Evolutionary conservation across 2,113 vertebrate species (phyloP).

Genomic region (Eulacestoma nigropectus): DNA sequence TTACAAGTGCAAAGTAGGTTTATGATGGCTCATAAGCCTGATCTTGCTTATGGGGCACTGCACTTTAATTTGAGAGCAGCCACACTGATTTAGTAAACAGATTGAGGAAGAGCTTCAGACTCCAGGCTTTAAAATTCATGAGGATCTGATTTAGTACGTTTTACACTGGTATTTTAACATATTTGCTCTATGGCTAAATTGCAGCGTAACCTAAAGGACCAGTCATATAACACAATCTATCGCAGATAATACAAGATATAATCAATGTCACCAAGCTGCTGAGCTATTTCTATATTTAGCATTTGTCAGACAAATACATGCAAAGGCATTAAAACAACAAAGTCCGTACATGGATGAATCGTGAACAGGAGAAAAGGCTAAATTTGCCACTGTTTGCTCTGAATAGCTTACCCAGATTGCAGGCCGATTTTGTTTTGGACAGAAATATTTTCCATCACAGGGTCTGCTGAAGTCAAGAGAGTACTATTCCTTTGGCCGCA

Average conservation of each 20-base stretch:
- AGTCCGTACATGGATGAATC: conserved; percentile 38
- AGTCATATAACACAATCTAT: neutral
- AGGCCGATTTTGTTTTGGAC: conserved; percentile 43
- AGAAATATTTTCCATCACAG: conserved; percentile 55
- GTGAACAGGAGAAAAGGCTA: conserved; percentile 43
- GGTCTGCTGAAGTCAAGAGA: conserved; percentile 16
- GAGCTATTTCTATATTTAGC: conserved; percentile 28
- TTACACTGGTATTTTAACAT: neutral
- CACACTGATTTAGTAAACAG: neutral
- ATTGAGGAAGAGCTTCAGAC: conserved; percentile 16
- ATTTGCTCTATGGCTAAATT: conserved; percentile 23
- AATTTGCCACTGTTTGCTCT: conserved; percentile 53
- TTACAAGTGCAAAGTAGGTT: neutral
- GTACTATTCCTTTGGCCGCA: neutral
- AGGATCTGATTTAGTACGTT: conserved; percentile 21
- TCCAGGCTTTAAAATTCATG: conserved; percentile 44
- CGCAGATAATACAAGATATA: neutral
- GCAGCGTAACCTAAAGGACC: neutral
- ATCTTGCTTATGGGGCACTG: neutral
- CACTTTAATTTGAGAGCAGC: conserved; percentile 21
- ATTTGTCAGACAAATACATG: neutral
- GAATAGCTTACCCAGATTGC: conserved; percentile 40
- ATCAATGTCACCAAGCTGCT: neutral
- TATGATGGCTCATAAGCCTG: neutral
- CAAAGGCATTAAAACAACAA: conserved; percentile 2